These are phyloP conservation scores for Corythornis cristatus DNA, from an alignment of 2,113 vertebrate genomes.

Conservation along the genomic window DNA sequence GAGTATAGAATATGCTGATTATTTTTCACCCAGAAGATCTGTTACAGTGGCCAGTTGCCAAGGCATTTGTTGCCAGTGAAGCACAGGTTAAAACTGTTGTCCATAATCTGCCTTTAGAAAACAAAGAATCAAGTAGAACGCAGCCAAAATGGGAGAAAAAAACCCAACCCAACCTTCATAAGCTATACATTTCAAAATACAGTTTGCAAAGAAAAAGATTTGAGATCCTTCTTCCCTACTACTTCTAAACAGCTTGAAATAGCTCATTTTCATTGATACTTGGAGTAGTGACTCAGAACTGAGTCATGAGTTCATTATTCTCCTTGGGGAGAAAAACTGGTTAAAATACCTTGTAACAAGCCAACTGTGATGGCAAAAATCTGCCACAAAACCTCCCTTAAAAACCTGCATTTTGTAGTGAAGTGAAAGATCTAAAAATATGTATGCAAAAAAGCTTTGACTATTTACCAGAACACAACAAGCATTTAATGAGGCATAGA, in stretches of 20 bases:
- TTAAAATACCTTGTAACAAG: not conserved
- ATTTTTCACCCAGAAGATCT: constrained; percentile 40
- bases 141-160: not conserved
- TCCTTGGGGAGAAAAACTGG: not conserved
- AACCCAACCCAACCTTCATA: no score
- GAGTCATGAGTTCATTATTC: not conserved
- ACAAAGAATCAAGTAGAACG: not conserved
- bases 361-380: not conserved
- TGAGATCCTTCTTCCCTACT: not conserved
- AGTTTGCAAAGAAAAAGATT: not conserved
- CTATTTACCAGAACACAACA: not conserved
- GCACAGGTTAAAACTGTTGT: constrained; percentile 37
- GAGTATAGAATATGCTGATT: not conserved
- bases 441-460: not conserved
- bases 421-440: not conserved
- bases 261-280: not conserved
- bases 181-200: not conserved
- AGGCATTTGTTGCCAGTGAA: not conserved
- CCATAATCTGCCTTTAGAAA: not conserved
- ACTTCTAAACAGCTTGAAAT: not conserved
- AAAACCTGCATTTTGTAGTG: not conserved
- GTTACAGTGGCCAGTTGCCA: constrained; percentile 30
- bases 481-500: not conserved
- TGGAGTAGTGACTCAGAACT: not conserved
- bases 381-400: not conserved